These are phyloP conservation scores for Megalops atlanticus DNA, from an alignment of 2,113 vertebrate species.

Conservation along the genomic window DNA sequence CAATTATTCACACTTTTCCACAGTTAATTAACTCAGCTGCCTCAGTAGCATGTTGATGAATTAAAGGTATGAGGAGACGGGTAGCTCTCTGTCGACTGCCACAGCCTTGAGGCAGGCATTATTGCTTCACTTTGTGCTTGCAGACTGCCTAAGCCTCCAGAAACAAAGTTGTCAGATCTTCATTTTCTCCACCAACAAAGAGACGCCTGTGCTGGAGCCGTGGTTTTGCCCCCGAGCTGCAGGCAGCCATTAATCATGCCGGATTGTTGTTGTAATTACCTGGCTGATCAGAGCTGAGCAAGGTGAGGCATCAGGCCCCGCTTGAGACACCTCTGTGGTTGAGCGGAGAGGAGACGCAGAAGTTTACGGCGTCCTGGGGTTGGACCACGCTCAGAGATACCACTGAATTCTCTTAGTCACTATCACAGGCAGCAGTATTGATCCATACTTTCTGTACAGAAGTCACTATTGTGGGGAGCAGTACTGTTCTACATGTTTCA, in stretches of 20 bases:
- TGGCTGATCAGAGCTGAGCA: neutral
- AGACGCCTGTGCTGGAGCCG: conserved; percentile 4
- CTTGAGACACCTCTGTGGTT: neutral
- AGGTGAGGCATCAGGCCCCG: neutral
- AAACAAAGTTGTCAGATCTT: neutral
- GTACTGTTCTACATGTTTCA: neutral
- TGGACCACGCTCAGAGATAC: neutral
- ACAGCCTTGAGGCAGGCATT: neutral
- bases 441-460: conserved; percentile 12
- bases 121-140: neutral
- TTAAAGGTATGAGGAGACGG: neutral
- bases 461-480: neutral
- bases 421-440: too few species aligned
- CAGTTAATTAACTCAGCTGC: neutral
- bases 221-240: neutral
- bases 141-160: neutral
- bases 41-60: too few species aligned
- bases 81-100: neutral
- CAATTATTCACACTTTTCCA: neutral
- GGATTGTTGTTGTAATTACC: neutral
- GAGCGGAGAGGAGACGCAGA: neutral
- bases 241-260: neutral
- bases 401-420: too few species aligned
- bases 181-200: neutral
- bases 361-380: neutral